Base-by-base conservation (phyloP, 2,113 vertebrate species). In the Psilopsiagon aurifrons region DNA sequence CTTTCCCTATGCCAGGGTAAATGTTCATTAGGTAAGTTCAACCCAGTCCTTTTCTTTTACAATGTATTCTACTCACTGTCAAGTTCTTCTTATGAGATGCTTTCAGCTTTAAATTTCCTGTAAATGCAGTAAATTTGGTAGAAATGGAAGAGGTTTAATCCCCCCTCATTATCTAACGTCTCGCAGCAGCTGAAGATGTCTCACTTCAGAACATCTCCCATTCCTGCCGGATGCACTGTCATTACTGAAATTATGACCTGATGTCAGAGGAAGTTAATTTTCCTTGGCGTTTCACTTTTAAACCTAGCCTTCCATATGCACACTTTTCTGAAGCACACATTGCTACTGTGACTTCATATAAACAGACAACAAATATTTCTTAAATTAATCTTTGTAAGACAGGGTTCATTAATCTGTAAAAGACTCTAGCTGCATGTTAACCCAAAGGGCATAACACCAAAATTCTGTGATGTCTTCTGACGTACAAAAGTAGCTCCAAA, bases 381-480 rank as follows among this genome's bases (percentile, higher is more conserved):
- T 93, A 96, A 97, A 98, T 98, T 97, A 97, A 97, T 98, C 97
- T 88, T 91, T 75, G 71, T 92, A 96, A 98, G 97, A 98, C 98
- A 98, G 80, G 94, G 85, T 92, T 98, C 98, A 98, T 98, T 98
- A 98, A 97, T 98, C 97, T 98, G 97, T 98, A 97, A 98, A 63
- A 97, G 95, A 97, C 93, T 95, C 97, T 76, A 71, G 94, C 96
- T 83, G 86, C 62, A 84, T 44, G 92, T 85, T 97, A 97, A 97
- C 97, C 98, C 97, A 97, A 98, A 98, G 98, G 98, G 98, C 98
- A 98, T 98, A 98, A 91, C 97, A 97, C 95, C 96, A 97, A 80
- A 95, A 97, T 96, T 80, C 95, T 78, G 85, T 98, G 98, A 98
- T 98, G 95, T 60, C 90, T 97, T 94, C 73, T 98, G 98, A 98